These are phyloP conservation scores for Caretta caretta DNA, from an alignment of 2,113 vertebrate species.

Conservation along the genomic window DNA sequence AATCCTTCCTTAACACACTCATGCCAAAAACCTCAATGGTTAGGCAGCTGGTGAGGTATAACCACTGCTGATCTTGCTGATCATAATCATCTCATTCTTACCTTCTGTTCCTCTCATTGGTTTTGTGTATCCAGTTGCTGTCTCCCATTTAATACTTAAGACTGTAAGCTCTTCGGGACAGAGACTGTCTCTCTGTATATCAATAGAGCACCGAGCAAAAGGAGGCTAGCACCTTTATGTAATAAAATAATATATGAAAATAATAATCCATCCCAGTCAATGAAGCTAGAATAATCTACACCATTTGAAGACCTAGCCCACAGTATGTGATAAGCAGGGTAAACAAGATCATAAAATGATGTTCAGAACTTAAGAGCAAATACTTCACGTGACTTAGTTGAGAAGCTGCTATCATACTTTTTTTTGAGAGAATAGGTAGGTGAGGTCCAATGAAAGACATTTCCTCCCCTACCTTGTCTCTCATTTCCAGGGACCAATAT, in stretches of 20 bases:
- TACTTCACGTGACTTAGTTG: background rate
- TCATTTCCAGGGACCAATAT: background rate
- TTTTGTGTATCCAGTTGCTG: background rate
- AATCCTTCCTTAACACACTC: background rate
- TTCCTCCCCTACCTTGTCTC: background rate
- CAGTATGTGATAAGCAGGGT: background rate
- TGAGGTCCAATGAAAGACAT: background rate
- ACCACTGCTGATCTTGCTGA: background rate
- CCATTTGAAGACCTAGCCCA: background rate
- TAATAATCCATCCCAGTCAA: accelerated
- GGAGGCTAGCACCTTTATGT: background rate
- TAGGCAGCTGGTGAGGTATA: background rate
- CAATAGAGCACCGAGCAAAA: accelerated
- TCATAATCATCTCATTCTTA: background rate
- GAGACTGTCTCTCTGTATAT: background rate
- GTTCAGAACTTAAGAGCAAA: background rate
- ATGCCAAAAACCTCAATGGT: background rate
- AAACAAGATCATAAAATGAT: background rate
- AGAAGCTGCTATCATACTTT: background rate
- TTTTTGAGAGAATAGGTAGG: background rate
- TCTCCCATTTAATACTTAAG: background rate
- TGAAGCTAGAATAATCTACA: background rate
- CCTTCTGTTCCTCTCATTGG: background rate
- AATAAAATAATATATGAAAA: background rate
- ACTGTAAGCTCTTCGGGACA: background rate